Conservation (phyloP, 2,113 vertebrate species). For the Pitta sordida region DNA sequence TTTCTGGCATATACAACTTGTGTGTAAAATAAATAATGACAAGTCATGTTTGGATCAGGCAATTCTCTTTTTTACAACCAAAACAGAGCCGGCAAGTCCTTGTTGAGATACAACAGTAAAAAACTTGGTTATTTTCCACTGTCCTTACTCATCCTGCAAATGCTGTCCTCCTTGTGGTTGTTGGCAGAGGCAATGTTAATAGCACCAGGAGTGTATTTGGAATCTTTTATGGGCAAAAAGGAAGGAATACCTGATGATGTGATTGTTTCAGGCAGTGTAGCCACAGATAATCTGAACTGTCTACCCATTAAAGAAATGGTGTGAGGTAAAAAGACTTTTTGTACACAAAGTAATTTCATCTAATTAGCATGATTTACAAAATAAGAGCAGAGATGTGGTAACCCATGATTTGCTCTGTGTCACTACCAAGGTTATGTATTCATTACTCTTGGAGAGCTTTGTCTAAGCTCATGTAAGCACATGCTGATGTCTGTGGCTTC, state of each 20-base stretch:
- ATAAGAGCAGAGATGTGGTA: neutral
- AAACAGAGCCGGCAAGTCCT: neutral
- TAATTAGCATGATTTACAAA: neutral
- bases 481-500: neutral
- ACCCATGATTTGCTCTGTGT: neutral
- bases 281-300: neutral
- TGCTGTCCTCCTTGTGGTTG: neutral
- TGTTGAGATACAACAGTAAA: neutral
- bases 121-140: neutral
- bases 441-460: neutral
- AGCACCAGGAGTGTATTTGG: neutral
- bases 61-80: neutral
- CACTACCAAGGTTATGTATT: neutral
- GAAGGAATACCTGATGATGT: fast-evolving
- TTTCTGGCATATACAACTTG: neutral
- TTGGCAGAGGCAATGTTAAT: neutral
- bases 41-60: neutral
- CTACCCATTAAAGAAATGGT: neutral
- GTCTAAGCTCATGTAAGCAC: neutral
- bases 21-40: neutral
- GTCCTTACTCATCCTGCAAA: neutral
- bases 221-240: neutral
- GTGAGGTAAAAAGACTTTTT: neutral
- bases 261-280: neutral
- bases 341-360: neutral